Conservation (phyloP, 2,888 invertebrate genomes). For the Elysia crispata region DNA sequence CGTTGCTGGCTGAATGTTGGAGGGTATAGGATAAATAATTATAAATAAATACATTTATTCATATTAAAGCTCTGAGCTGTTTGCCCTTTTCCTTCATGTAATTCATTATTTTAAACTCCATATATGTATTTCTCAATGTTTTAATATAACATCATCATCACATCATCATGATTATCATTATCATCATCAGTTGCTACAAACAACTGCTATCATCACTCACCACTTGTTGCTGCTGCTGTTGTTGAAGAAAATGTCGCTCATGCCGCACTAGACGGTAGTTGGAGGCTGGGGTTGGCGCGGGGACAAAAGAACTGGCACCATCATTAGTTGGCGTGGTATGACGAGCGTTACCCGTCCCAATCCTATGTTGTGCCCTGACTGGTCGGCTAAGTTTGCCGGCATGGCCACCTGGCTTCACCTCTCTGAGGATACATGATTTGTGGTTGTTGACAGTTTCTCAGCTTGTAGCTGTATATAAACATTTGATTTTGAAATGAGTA, state of each 20-base stretch:
- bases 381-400: conserved; percentile 64
- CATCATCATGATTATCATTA: no score
- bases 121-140: no score
- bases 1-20: conserved; percentile 2
- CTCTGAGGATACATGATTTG: conserved; percentile 59
- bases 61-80: no score
- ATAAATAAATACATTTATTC: no score
- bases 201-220: not conserved
- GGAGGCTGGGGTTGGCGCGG: conserved; percentile 68
- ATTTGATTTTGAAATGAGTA: no score
- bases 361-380: conserved; percentile 43
- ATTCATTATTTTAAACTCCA: no score
- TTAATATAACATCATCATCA: no score
- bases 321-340: conserved; percentile 53
- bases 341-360: not conserved
- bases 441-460: no score
- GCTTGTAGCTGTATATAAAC: no score
- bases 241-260: conserved; percentile 28
- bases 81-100: no score
- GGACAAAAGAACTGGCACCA: conserved; percentile 60
- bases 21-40: no score
- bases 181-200: no score
- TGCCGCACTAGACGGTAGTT: conserved; percentile 54
- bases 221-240: conserved; percentile 29
- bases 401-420: conserved; percentile 60